These are phyloP conservation scores for Drosophila insularis DNA, from an alignment of 1,140 invertebrate species.

Conservation along the genomic window DNA sequence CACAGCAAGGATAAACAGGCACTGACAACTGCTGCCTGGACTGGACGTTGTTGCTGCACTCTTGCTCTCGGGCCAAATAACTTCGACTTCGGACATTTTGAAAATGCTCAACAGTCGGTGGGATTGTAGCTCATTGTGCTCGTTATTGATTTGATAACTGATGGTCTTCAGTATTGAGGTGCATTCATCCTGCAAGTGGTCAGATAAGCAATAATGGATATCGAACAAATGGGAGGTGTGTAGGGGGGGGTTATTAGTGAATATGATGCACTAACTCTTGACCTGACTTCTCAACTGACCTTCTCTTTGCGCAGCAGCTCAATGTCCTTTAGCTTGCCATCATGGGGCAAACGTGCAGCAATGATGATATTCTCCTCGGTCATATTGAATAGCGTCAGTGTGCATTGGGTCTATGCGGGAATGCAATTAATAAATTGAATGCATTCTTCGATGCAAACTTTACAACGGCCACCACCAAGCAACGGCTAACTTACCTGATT, in stretches of 20 bases:
- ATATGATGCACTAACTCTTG: slow-evolving; percentile 33
- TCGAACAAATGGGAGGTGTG: background rate
- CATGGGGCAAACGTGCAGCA: slow-evolving; percentile 89
- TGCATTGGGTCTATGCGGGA: slow-evolving; percentile 89
- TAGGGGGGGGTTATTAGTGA: slow-evolving; percentile 25
- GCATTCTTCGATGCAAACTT: background rate
- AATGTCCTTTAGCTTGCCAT: slow-evolving; percentile 84
- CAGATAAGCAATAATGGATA: slow-evolving; percentile 45
- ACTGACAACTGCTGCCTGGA: slow-evolving; percentile 24
- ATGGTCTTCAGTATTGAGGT: slow-evolving; percentile 90
- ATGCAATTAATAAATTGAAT: slow-evolving; percentile 59
- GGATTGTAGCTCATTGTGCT: slow-evolving; percentile 91
- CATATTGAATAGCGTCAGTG: slow-evolving; percentile 91
- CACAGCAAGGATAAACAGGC: slow-evolving; percentile 39
- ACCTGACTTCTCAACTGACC: slow-evolving; percentile 82
- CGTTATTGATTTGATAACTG: slow-evolving; percentile 91
- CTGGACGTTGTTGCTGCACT: slow-evolving; percentile 39
- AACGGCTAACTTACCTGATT: slow-evolving; percentile 86
- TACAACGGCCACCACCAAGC: background rate
- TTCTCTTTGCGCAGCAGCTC: slow-evolving; percentile 87
- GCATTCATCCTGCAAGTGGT: slow-evolving; percentile 89
- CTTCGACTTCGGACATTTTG: slow-evolving; percentile 95
- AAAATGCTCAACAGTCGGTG: slow-evolving; percentile 93
- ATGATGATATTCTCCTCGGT: slow-evolving; percentile 94
- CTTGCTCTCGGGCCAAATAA: slow-evolving; percentile 84